Evolutionary conservation across 2,797 vertebrate genomes (phyloP), one percentile per base, ranked within the genome.

Genomic region (Enteromius anoplus): DNA sequence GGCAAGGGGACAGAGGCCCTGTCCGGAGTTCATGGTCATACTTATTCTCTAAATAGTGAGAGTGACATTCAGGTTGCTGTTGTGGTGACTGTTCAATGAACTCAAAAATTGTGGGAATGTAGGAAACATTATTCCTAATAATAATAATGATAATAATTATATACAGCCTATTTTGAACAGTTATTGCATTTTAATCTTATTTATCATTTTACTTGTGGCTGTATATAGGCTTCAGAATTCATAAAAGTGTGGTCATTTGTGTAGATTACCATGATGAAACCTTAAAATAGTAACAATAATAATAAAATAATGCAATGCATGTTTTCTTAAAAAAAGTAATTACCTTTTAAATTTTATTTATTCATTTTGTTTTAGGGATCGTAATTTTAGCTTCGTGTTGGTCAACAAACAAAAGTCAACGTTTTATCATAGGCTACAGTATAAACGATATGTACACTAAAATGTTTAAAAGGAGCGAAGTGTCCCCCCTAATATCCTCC

Each of bases 1-100:
- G 55, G 62, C 85, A 15, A 83, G 87, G 85, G 84, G 85, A 68
- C 84, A 69, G 80, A 77, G 91, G 90, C 90, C 91, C 88, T 76
- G 89, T 88, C 49, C 32, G 21, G 49, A 32, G 60, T 75, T 32
- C 21, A 45, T 83, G 40, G 82, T 86, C 83, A 85, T 37, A 77
- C 86, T 78, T 78, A 47, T 68, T 49, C 65, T 78, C 49, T 62
- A 68, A 81, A 64, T n/a, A 66, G 77, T 66, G 32, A 60, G 19
- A 21, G 40, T 32, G 75, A 77, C 75, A 83, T 86, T 75, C 10
- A 75, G 75, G 69, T 40, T 68, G 40, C 26, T 69, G 29, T 60
- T 62, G 15, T 66, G 17, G 37, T 71, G 6, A 76, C n/a, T n/a
- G n/a, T n/a, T n/a, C n/a, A n/a, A n/a, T n/a, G n/a, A n/a, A n/a